These are phyloP conservation scores for Kradibia gibbosae DNA, from an alignment of 1,140 invertebrate species.

Conservation along the genomic window DNA sequence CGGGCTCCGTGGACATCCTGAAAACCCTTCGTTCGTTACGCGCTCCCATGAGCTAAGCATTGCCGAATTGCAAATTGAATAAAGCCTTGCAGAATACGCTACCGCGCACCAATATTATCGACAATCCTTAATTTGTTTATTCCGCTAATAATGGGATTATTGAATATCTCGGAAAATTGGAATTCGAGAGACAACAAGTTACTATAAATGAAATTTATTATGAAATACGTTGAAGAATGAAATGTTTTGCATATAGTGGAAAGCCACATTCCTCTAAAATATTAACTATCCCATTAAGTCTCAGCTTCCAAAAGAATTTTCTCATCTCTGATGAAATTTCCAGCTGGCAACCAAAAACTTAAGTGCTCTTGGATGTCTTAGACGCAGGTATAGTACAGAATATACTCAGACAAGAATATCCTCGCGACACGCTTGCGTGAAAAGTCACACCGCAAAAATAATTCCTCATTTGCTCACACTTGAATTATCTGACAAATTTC, in stretches of 20 bases:
- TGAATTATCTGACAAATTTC: constrained; percentile 34
- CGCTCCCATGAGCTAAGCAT: too few species aligned
- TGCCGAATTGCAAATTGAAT: too few species aligned
- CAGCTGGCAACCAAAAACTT: background rate
- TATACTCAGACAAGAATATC: constrained; percentile 14
- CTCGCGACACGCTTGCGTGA: constrained; percentile 11
- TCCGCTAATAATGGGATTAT: too few species aligned
- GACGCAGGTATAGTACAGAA: background rate
- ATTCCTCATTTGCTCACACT: background rate
- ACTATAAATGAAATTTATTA: background rate
- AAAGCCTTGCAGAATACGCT: too few species aligned
- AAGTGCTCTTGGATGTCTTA: constrained; percentile 3
- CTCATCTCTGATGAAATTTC: background rate
- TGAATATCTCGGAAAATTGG: too few species aligned
- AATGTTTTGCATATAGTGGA: background rate
- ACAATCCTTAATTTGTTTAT: too few species aligned
- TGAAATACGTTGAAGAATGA: background rate
- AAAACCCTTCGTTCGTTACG: too few species aligned
- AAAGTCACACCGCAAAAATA: constrained; percentile 29
- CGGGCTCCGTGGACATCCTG: too few species aligned
- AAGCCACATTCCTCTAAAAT: background rate
- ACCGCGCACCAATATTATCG: too few species aligned
- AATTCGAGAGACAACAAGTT: background rate
- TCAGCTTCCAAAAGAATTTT: background rate
- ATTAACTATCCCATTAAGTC: background rate